These are phyloP conservation scores for Pleuronectes platessa DNA, from an alignment of 2,113 vertebrate species.

Conservation along the genomic window DNA sequence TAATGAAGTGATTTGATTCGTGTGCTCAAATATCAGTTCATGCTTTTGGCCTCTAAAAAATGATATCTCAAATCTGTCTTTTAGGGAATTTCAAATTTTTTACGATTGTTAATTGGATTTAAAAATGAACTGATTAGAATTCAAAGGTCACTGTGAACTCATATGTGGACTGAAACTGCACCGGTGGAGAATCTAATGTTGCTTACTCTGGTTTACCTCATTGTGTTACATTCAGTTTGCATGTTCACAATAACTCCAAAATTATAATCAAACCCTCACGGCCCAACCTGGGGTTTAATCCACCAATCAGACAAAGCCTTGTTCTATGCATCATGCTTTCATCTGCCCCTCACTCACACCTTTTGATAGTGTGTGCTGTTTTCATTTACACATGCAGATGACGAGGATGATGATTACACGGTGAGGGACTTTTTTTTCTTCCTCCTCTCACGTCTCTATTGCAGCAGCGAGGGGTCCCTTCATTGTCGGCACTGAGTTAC, in stretches of 20 bases:
- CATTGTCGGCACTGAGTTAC: slow-evolving; percentile 54
- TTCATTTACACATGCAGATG: slow-evolving; percentile 49
- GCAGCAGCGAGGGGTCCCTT: slow-evolving; percentile 34
- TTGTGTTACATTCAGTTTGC: slow-evolving; percentile 2
- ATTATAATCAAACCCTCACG: slow-evolving; percentile 5
- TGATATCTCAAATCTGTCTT: neutral
- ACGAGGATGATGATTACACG: slow-evolving; percentile 44
- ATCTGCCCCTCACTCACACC: slow-evolving; percentile 36
- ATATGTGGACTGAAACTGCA: too few species aligned
- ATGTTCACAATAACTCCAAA: neutral
- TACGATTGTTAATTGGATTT: neutral
- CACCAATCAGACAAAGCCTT: slow-evolving; percentile 19
- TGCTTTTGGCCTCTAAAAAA: too few species aligned
- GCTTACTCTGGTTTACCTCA: neutral
- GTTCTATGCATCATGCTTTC: neutral
- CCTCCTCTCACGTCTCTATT: slow-evolving; percentile 27
- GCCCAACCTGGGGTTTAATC: slow-evolving; percentile 17
- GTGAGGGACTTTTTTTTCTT: slow-evolving; percentile 26
- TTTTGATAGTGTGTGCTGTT: slow-evolving; percentile 34
- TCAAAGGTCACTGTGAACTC: neutral
- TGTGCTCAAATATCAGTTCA: too few species aligned
- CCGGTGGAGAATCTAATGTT: too few species aligned
- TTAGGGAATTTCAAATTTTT: neutral
- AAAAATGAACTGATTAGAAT: neutral
- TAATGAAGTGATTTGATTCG: too few species aligned